These are phyloP conservation scores for Scylla paramamosain DNA, from an alignment of 1,140 invertebrate genomes.

Conservation along the genomic window DNA sequence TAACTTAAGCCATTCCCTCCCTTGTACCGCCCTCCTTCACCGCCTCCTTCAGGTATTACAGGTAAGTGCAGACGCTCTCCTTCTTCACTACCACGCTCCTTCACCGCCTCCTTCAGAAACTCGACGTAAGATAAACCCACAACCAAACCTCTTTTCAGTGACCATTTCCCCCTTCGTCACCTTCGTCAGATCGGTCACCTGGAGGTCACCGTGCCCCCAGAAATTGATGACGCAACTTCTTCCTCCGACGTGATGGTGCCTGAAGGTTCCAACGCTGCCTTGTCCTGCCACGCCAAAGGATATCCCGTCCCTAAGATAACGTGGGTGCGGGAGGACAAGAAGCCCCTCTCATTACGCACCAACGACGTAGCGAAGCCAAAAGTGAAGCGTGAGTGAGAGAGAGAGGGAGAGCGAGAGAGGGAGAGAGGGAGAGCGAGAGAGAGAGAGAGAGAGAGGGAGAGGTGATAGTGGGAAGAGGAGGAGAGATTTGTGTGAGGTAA, in stretches of 20 bases:
- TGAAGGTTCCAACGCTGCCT: conserved; percentile 88
- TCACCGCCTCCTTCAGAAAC: no score
- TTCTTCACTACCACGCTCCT: no score
- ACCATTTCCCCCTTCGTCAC: neutral
- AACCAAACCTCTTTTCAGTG: no score
- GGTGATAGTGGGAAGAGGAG: no score
- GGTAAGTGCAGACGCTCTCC: no score
- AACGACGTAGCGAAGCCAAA: conserved; percentile 58
- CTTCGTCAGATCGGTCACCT: conserved; percentile 88
- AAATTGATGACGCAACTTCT: conserved; percentile 86
- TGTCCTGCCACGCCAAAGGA: conserved; percentile 83
- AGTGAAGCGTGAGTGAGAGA: conserved; percentile 29
- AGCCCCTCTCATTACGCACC: conserved; percentile 57
- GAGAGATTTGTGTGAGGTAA: no score
- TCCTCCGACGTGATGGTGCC: conserved; percentile 83
- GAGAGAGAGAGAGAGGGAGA: no score
- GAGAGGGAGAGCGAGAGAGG: neutral
- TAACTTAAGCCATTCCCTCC: no score
- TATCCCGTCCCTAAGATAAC: conserved; percentile 87
- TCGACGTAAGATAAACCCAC: neutral
- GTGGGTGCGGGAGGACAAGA: conserved; percentile 70
- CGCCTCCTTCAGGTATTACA: no score
- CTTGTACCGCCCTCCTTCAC: no score
- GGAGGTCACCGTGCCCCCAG: conserved; percentile 90
- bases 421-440: neutral